Evolutionary conservation across 2,797 vertebrate species (phyloP), one percentile per base, ranked within the genome.

Genomic region (Microchirus variegatus): DNA sequence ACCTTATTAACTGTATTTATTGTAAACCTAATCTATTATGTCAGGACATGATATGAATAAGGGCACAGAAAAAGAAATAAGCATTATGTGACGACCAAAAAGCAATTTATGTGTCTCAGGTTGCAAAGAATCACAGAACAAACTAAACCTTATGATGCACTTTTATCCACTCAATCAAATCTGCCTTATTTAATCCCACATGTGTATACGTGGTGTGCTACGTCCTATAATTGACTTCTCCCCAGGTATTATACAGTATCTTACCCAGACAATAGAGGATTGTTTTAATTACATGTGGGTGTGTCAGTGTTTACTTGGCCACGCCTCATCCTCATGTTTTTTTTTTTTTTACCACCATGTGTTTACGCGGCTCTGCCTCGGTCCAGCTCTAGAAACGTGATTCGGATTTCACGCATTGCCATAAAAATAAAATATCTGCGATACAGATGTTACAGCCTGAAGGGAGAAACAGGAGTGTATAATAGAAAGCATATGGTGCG

Each of bases 341-440:
- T n/a, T n/a, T n/a, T n/a, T n/a, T n/a, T n/a, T n/a, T 84, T 80
- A 78, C 58, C 35, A 66, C 62, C 15, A 44, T 60, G 63, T 86
- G 69, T 79, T 84, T 87, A 74, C 80, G 71, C 31, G 59, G 55
- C 54, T 76, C 79, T 86, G 87, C 82, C 87, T 91, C 86, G 83
- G 67, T 80, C 75, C 75, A 77, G 69, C 83, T 87, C 81, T n/a
- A 65, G 71, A 70, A 75, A 80, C 73, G 78, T 77, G 75, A 86
- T 88, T 87, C 18, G 0, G 74, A 88, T 88, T 89, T 90, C 72
- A 89, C 70, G 69, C 78, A 71, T 86, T 86, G 78, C 74, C 84
- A 86, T 90, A 80, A 91, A 91, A 87, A 75, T 84, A 65, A 85
- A 91, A 86, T 79, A 83, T 83, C 57, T 70, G 70, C 48, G 75